Evolutionary conservation across 1,140 invertebrate species (phyloP).

Genomic region (Adoxophyes honmai): DNA sequence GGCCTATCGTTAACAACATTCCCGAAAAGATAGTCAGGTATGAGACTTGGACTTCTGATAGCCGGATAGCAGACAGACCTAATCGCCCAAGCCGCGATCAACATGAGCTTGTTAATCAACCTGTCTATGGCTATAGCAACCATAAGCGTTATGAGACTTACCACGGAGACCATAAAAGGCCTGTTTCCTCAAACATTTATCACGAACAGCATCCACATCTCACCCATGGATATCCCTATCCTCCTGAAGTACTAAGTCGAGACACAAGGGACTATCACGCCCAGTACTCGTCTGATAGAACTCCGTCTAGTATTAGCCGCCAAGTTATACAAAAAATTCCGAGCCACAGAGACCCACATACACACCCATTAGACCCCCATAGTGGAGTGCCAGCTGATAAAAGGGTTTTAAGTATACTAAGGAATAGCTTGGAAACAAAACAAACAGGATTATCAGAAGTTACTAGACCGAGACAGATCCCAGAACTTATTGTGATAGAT

Average conservation of each 20-base stretch:
- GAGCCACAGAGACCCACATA: conserved; percentile 52
- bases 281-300: conserved; percentile 52
- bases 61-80: conserved; percentile 57
- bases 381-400: conserved; percentile 79
- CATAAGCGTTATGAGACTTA: conserved; percentile 65
- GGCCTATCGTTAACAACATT: conserved; percentile 65
- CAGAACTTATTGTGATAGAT: conserved; percentile 73
- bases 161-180: conserved; percentile 59
- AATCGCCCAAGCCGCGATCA: conserved; percentile 59
- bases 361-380: conserved; percentile 45
- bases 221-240: conserved; percentile 49
- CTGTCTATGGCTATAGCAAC: conserved; percentile 65
- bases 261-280: conserved; percentile 46
- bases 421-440: conserved; percentile 84
- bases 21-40: conserved; percentile 70
- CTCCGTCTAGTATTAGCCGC: conserved; percentile 63
- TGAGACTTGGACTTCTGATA: conserved; percentile 68
- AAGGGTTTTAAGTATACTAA: conserved; percentile 81
- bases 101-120: conserved; percentile 59
- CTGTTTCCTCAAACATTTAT: conserved; percentile 34
- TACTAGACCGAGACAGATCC: conserved; percentile 65
- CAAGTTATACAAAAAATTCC: conserved; percentile 68
- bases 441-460: conserved; percentile 76
- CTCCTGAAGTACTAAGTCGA: conserved; percentile 36
- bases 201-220: conserved; percentile 46